Percentiles rank a stretch among this genome's conserved stretches.
Conservation (phyloP, 2,797 vertebrate species). For the Sebastes oblongus region DNA sequence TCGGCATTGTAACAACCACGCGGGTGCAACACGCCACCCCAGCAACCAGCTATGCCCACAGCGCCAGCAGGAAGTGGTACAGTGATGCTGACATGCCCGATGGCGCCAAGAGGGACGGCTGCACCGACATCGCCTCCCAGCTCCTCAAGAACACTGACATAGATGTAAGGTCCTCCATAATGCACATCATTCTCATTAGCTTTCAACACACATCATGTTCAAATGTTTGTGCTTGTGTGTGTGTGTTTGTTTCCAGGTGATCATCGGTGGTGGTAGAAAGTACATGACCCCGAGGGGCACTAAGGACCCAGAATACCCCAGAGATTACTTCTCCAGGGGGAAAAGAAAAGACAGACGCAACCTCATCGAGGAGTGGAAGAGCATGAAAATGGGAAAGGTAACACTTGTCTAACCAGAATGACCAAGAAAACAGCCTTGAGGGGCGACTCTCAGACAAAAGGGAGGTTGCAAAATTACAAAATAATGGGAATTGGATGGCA, state of each 20-base stretch:
- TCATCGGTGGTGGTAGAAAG: slow-evolving; percentile 84
- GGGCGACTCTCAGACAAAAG: background rate
- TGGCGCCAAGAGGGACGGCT: slow-evolving; percentile 67
- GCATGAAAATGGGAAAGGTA: slow-evolving; percentile 78
- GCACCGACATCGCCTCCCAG: slow-evolving; percentile 81
- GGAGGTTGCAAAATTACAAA: background rate
- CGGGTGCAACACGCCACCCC: slow-evolving; percentile 84
- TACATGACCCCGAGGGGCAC: slow-evolving; percentile 83
- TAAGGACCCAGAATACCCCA: slow-evolving; percentile 80
- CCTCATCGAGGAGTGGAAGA: slow-evolving; percentile 80
- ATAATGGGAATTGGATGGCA: background rate
- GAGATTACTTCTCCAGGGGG: slow-evolving; percentile 58
- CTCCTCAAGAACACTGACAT: slow-evolving; percentile 81
- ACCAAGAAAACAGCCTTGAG: background rate
- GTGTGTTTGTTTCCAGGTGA: slow-evolving; percentile 71
- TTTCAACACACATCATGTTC: background rate
- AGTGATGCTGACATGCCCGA: slow-evolving; percentile 78
- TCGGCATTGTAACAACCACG: slow-evolving; percentile 83
- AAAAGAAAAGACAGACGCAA: slow-evolving; percentile 75
- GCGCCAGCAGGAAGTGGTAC: slow-evolving; percentile 84
- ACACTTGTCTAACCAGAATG: background rate
- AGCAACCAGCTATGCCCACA: slow-evolving; percentile 81
- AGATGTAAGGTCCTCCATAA: slow-evolving; percentile 52
- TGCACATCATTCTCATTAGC: background rate
- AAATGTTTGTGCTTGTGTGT: background rate